phyloP scores from a whole-genome alignment of 2,888 invertebrate genomes.

The Folsomia manolachei region DNA sequence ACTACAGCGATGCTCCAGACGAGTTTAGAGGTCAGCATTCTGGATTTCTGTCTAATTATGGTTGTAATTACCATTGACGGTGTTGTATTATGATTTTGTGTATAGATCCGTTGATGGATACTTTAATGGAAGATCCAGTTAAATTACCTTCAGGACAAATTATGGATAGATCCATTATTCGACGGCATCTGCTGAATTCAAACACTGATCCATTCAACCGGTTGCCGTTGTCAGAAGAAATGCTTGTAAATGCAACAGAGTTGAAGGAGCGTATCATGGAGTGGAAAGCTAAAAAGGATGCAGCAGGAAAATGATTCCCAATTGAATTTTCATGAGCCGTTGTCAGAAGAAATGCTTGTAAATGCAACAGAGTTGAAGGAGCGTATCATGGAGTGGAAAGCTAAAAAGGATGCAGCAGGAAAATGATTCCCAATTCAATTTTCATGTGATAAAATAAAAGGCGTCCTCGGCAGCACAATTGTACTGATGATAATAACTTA shows the following conservation, averaged over 20 bases:
- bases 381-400: conserved; percentile 83
- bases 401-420: conserved; percentile 55
- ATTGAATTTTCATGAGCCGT: conserved; percentile 62
- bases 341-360: conserved; percentile 88
- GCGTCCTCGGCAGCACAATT: background rate
- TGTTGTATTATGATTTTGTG: conserved; percentile 21
- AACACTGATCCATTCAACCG: conserved; percentile 97
- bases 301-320: background rate
- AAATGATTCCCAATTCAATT: too few species aligned
- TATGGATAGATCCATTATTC: conserved; percentile 91
- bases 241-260: conserved; percentile 69
- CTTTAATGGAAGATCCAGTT: conserved; percentile 94
- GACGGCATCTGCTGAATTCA: conserved; percentile 90
- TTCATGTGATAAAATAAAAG: background rate
- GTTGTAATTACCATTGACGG: conserved; percentile 13
- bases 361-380: conserved; percentile 71
- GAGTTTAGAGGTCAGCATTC: conserved; percentile 71
- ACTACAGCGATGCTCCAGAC: conserved; percentile 92
- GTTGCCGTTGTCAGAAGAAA: conserved; percentile 89
- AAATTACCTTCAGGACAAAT: conserved; percentile 83
- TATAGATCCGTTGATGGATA: conserved; percentile 91
- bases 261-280: conserved; percentile 79
- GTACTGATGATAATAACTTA: background rate
- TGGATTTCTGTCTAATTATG: too few species aligned
- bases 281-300: conserved; percentile 71